Evolutionary conservation across 1,140 invertebrate genomes (phyloP).

Genomic region (Pachypeltis micranthus): DNA sequence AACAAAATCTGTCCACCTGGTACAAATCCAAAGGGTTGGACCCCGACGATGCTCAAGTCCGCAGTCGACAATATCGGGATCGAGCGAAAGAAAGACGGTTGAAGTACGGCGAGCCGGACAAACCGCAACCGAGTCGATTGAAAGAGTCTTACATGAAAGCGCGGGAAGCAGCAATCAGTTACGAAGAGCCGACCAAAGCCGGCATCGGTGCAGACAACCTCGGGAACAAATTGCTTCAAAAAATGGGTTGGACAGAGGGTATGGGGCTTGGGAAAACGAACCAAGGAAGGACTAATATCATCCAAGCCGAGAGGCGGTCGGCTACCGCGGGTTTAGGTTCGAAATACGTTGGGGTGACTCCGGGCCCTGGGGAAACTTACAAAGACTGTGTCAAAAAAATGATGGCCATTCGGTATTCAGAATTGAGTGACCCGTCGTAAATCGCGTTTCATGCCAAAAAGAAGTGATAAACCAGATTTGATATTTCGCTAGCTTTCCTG

Average conservation of each 20-base stretch:
- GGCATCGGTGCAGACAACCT: slow-evolving; percentile 80
- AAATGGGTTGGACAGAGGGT: slow-evolving; percentile 97
- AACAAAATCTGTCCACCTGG: slow-evolving; percentile 73
- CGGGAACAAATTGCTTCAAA: slow-evolving; percentile 86
- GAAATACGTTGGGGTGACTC: slow-evolving; percentile 56
- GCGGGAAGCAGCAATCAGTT: slow-evolving; percentile 40
- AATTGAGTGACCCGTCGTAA: slow-evolving; percentile 37
- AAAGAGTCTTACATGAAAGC: slow-evolving; percentile 54
- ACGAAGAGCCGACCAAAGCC: slow-evolving; percentile 51
- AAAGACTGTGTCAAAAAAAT: slow-evolving; percentile 86
- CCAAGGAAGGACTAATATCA: slow-evolving; percentile 86
- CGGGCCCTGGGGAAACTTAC: slow-evolving; percentile 71
- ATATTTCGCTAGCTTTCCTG: no score
- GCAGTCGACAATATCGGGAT: slow-evolving; percentile 68
- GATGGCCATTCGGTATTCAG: slow-evolving; percentile 71
- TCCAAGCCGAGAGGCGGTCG: slow-evolving; percentile 58
- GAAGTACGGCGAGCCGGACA: slow-evolving; percentile 82
- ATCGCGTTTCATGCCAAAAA: no score
- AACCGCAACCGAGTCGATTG: slow-evolving; percentile 57
- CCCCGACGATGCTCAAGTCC: slow-evolving; percentile 41
- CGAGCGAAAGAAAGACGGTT: slow-evolving; percentile 87
- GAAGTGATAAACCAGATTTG: no score
- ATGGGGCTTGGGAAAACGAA: slow-evolving; percentile 84
- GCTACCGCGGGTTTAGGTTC: slow-evolving; percentile 62
- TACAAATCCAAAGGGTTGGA: slow-evolving; percentile 43